Evolutionary conservation across 2,888 invertebrate species (phyloP).

Genomic region (Lucinisca nassula): DNA sequence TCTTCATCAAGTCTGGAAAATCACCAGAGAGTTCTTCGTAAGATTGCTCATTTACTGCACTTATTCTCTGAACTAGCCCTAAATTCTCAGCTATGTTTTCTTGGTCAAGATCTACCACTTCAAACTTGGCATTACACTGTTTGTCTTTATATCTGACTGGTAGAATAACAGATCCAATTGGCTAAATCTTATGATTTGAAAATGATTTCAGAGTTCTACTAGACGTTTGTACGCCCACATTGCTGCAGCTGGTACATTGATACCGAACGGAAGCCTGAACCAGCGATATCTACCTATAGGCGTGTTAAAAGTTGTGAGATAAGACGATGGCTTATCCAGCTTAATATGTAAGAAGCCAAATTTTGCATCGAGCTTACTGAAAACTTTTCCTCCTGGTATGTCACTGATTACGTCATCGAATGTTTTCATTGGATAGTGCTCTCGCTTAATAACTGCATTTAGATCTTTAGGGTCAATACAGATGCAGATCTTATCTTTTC

Average conservation of each 20-base stretch:
- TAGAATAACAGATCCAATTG: constrained; percentile 17
- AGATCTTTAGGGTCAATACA: constrained; percentile 72
- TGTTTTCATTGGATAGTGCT: constrained; percentile 72
- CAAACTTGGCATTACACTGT: constrained; percentile 18
- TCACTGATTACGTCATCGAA: constrained; percentile 69
- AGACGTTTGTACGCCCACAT: not conserved
- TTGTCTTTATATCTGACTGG: constrained; percentile 17
- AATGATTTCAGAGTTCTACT: constrained; percentile 33
- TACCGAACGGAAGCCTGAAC: too few species aligned
- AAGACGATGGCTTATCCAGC: constrained; percentile 63
- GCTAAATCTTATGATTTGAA: constrained; percentile 41
- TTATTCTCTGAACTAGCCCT: constrained; percentile 15
- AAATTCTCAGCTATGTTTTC: constrained; percentile 33
- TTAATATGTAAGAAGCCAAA: constrained; percentile 71
- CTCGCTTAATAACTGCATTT: constrained; percentile 69
- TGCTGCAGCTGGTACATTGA: not conserved
- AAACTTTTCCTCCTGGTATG: constrained; percentile 68
- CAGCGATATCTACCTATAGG: constrained; percentile 71
- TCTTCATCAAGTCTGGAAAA: not conserved
- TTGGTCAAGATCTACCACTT: constrained; percentile 27
- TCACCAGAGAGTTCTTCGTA: not conserved
- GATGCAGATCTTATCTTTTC: constrained; percentile 63
- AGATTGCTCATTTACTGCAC: not conserved
- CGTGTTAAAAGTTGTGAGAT: constrained; percentile 70
- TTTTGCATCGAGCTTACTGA: constrained; percentile 75